A percentile compares a stretch with the other conserved stretches of the same genome.
Evolutionary conservation across 2,113 vertebrate genomes (phyloP).

Genomic region (Azemiops feae): DNA sequence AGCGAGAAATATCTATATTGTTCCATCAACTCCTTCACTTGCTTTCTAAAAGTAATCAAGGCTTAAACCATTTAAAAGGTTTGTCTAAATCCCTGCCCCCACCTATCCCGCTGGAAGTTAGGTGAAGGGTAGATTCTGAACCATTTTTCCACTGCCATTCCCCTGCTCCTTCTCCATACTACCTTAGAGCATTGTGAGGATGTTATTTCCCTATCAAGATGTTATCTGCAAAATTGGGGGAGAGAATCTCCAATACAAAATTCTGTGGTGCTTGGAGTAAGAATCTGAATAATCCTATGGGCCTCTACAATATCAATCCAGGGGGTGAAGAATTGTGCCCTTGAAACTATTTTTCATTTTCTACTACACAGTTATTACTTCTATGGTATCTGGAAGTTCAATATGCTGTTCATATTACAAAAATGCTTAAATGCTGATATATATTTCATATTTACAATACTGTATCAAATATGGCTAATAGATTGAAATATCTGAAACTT

Average conservation of each 20-base stretch:
- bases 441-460: not conserved
- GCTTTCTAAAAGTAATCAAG: not conserved
- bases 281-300: not conserved
- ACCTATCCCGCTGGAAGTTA: not conserved
- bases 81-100: not conserved
- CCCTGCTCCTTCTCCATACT: not conserved
- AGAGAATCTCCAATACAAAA: not conserved
- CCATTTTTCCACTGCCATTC: not conserved
- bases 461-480: not conserved
- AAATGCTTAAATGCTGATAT: not conserved
- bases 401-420: not conserved
- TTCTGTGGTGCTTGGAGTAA: not conserved
- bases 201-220: not conserved
- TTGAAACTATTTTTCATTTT: not conserved
- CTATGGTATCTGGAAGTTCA: not conserved
- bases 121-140: not conserved
- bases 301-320: not conserved
- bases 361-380: not conserved
- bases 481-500: not conserved
- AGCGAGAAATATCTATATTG: not conserved
- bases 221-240: not conserved
- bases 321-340: no score
- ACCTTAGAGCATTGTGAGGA: not conserved
- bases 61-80: not conserved
- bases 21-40: not conserved